These are phyloP conservation scores for Cygnus olor DNA, from an alignment of 2,797 vertebrate species.

Conservation along the genomic window DNA sequence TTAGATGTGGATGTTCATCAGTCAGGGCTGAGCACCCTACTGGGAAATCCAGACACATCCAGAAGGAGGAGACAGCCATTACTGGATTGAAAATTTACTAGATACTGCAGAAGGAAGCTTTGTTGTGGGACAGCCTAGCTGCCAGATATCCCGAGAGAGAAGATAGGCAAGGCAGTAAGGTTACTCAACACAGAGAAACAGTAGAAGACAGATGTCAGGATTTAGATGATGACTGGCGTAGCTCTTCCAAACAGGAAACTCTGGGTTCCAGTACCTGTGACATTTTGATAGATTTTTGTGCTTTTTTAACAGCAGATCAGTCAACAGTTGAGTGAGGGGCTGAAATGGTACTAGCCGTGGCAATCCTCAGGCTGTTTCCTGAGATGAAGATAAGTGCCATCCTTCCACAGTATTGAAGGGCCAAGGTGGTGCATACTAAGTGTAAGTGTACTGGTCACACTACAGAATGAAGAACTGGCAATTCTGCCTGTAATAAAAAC, in stretches of 20 bases:
- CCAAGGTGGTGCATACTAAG: accelerated
- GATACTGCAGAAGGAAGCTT: neutral
- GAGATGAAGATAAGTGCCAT: neutral
- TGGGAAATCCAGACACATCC: neutral
- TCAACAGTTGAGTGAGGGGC: neutral
- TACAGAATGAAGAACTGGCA: neutral
- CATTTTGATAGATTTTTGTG: neutral
- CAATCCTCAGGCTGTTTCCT: neutral
- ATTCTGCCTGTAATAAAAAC: neutral
- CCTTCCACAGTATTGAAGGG: neutral
- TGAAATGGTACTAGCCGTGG: neutral
- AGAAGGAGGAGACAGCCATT: neutral
- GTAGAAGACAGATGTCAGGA: neutral
- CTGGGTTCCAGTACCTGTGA: neutral
- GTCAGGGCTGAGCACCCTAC: neutral
- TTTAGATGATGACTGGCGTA: neutral
- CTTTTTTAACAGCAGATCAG: neutral
- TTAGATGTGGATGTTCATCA: neutral
- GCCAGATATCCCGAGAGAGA: neutral
- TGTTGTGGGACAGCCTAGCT: neutral
- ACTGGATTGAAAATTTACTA: neutral
- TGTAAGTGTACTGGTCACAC: neutral
- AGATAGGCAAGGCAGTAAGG: neutral
- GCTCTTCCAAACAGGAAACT: neutral
- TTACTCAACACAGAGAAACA: neutral